Base-by-base conservation (phyloP, 1,140 invertebrate species). In the Drosophila sturtevanti region DNA sequence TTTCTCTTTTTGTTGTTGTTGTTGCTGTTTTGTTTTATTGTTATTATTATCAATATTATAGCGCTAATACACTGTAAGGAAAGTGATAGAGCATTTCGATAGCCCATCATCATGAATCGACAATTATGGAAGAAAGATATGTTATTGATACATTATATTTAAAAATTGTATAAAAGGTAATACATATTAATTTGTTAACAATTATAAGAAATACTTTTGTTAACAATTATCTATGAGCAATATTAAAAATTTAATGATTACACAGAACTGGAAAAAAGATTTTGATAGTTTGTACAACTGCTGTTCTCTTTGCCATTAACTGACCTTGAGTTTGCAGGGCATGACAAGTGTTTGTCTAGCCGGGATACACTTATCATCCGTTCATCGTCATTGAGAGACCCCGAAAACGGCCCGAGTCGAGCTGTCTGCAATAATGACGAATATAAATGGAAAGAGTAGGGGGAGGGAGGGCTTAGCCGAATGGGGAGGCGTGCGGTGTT, bases 11-110 rank as follows among this genome's bases (percentile, higher is more conserved):
- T 63, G 16, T 54, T 52, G 35, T 56, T 54, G 2, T 63, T 62
- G 14, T 68, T 56, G 24, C 21, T 7, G 27, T 51, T 56, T 56
- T 56, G n/a, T 18, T 74, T 65, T 68, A 60, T 72, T 86, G 63
- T 79, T 82, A 69, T 76, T 70, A 72, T 82, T 82, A 79, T 87
- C 79, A 82, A 72, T 75, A 75, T 75, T 79, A 63, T 63, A 69
- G 35, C 55, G 71, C 64, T 76, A 37, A 24, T 66, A 21, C 74
- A 27, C 74, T 80, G 41, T 21, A 44, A 27, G 37, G 21, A n/a
- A 14, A 34, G 21, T 11, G 9, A 6, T 22, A 21, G 52, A 31
- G 56, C 67, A 65, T 54, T 27, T 54, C 7, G n/a, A 27, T 1
- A 24, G 11, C n/a, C 14, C 12, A 54, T 54, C 22, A 16, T n/a